Conservation (phyloP, 2,888 invertebrate genomes). For the Drosophila macrospina region DNA sequence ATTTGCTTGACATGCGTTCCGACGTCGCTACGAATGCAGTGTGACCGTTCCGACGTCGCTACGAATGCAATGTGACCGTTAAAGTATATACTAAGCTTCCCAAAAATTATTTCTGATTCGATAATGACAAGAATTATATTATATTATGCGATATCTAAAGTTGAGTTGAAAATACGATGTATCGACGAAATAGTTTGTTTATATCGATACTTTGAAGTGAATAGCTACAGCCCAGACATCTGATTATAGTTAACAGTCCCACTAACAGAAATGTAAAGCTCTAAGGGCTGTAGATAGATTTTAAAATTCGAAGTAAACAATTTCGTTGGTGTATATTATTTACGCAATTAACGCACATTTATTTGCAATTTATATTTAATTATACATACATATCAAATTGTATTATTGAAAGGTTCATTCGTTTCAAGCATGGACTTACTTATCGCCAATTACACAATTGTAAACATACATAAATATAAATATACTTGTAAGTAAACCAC, state of each 20-base stretch:
- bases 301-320: neutral
- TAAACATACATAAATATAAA: slow-evolving; percentile 29
- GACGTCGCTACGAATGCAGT: slow-evolving; percentile 35
- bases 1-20: slow-evolving; percentile 35
- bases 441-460: slow-evolving; percentile 21
- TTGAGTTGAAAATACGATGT: neutral
- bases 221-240: too few species aligned
- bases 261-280: slow-evolving; percentile 2
- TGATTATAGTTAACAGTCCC: too few species aligned
- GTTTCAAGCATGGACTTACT: slow-evolving; percentile 22
- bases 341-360: slow-evolving; percentile 30
- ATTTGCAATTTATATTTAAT: slow-evolving; percentile 25
- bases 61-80: too few species aligned
- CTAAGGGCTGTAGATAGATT: too few species aligned
- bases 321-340: slow-evolving; percentile 17
- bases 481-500: slow-evolving; percentile 45
- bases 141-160: slow-evolving; percentile 6
- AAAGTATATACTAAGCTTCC: slow-evolving; percentile 3
- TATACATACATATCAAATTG: slow-evolving; percentile 42
- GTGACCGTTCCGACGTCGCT: too few species aligned
- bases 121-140: slow-evolving; percentile 17
- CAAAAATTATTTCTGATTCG: neutral
- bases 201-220: neutral
- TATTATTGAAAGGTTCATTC: slow-evolving; percentile 33
- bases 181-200: neutral